phyloP scores from a whole-genome alignment of 2,113 vertebrate species.

The Mandrillus leucophaeus region DNA sequence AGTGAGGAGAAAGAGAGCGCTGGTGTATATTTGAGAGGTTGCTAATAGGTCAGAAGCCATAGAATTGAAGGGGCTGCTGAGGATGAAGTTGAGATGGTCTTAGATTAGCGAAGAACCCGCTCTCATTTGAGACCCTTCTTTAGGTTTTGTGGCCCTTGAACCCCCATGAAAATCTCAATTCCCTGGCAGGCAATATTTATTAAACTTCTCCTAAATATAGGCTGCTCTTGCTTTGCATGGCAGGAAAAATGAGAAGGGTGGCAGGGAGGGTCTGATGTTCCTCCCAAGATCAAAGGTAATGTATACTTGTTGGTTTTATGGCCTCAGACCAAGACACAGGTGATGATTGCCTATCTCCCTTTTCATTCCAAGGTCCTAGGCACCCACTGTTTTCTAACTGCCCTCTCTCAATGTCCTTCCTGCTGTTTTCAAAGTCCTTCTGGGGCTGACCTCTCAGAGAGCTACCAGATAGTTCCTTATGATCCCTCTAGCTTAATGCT shows the following conservation, averaged over 20 bases:
- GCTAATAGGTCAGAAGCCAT: neutral
- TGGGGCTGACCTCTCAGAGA: neutral
- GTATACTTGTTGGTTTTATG: constrained; percentile 1
- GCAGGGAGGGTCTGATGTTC: neutral
- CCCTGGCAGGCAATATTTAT: neutral
- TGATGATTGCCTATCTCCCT: neutral
- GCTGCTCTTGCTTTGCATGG: neutral
- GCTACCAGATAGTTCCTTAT: neutral
- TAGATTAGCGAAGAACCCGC: neutral
- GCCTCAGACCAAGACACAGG: neutral
- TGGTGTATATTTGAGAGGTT: neutral
- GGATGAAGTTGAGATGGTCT: neutral
- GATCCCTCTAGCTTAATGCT: neutral
- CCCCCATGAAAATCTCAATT: neutral
- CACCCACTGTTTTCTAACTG: neutral
- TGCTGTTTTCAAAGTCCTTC: neutral
- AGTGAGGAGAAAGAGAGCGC: neutral
- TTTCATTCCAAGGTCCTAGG: neutral
- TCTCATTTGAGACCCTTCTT: neutral
- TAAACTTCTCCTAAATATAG: constrained; percentile 15
- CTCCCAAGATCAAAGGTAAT: constrained; percentile 15
- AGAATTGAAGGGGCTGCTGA: neutral
- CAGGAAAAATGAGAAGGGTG: constrained; percentile 4
- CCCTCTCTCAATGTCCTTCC: neutral
- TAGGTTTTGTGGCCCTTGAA: neutral